Evolutionary conservation across 2,888 invertebrate genomes (phyloP).

Genomic region (Colletes collaris): DNA sequence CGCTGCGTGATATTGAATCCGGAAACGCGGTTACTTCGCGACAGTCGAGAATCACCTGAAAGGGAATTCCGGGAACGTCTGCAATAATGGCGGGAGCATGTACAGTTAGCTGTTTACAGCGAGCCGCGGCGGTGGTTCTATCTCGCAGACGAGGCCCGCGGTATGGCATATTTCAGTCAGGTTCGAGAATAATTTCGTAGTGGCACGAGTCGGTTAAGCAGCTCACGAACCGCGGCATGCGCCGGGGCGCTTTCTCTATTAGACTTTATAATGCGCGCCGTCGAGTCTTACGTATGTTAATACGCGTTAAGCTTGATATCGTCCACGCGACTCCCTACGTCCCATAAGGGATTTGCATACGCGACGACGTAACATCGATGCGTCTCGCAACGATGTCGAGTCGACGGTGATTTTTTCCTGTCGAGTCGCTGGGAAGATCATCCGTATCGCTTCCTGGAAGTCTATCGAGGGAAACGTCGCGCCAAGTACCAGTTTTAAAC

Average conservation of each 20-base stretch:
- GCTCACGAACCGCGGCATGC: constrained; percentile 59
- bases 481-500: too few species aligned
- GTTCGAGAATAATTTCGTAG: constrained; percentile 54
- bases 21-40: constrained; percentile 52
- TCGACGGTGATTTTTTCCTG: too few species aligned
- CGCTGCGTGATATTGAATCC: constrained; percentile 51
- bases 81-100: constrained; percentile 32
- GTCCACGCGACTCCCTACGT: too few species aligned
- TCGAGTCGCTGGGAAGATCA: too few species aligned
- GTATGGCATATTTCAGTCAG: constrained; percentile 51
- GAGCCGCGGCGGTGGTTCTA: constrained; percentile 2
- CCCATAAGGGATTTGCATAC: too few species aligned
- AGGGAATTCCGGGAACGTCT: constrained; percentile 47
- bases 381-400: too few species aligned
- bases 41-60: constrained; percentile 44
- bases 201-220: constrained; percentile 50
- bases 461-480: too few species aligned
- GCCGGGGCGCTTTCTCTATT: constrained; percentile 66
- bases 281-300: constrained; percentile 74
- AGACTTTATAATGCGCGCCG: constrained; percentile 75
- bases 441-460: too few species aligned
- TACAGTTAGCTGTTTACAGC: constrained; percentile 17
- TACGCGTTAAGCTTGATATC: constrained; percentile 62
- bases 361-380: too few species aligned
- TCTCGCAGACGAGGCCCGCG: neutral